Conservation (phyloP, 2,888 invertebrate genomes). For the Archips crataeganus region DNA sequence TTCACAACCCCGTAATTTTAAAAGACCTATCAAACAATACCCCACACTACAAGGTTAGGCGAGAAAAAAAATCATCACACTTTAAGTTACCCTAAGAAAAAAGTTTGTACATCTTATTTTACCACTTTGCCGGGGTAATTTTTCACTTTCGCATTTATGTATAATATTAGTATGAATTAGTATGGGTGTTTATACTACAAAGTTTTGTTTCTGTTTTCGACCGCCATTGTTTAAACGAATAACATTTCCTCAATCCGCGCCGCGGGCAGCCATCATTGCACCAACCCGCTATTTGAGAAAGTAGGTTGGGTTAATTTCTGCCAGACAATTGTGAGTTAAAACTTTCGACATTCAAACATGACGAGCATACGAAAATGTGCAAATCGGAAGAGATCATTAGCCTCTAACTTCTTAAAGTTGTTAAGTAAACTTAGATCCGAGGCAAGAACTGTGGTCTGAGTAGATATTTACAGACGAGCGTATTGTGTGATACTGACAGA, state of each 20-base stretch:
- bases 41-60: too few species aligned
- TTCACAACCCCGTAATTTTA: too few species aligned
- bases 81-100: too few species aligned
- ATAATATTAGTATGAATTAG: too few species aligned
- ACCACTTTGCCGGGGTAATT: too few species aligned
- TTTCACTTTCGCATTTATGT: too few species aligned
- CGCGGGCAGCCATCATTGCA: neutral
- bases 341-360: slow-evolving; percentile 1
- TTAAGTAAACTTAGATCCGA: neutral
- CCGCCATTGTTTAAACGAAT: neutral
- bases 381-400: neutral
- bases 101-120: too few species aligned
- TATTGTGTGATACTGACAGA: too few species aligned
- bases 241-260: neutral
- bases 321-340: slow-evolving; percentile 3
- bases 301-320: neutral
- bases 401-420: neutral
- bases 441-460: neutral
- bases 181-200: too few species aligned
- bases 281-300: slow-evolving; percentile 9
- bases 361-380: neutral
- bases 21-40: too few species aligned
- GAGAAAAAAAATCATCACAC: too few species aligned
- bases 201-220: neutral
- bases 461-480: neutral